Evolutionary conservation across 2,797 vertebrate species (phyloP).

Genomic region (Labeo calbasu): DNA sequence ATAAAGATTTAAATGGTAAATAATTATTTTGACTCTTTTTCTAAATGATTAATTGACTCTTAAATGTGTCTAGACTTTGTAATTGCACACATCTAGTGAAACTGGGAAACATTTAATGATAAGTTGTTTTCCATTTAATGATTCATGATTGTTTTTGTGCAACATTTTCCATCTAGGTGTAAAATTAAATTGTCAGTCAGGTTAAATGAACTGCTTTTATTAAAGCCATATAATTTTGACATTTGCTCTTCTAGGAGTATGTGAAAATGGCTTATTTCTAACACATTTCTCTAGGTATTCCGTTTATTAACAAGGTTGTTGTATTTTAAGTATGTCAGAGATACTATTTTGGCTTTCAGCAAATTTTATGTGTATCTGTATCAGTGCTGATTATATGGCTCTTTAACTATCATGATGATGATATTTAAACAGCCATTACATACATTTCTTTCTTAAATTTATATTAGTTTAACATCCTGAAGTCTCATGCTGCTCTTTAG

Average conservation of each 20-base stretch:
- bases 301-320: background rate
- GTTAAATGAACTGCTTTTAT: background rate
- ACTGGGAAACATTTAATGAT: background rate
- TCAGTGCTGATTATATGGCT: background rate
- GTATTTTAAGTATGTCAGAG: background rate
- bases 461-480: background rate
- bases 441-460: background rate
- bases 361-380: background rate
- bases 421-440: background rate
- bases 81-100: background rate
- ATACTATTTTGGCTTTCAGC: background rate
- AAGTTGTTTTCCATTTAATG: background rate
- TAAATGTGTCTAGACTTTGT: constrained; percentile 2
- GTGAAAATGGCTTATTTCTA: background rate
- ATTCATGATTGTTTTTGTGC: background rate
- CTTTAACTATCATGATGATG: background rate
- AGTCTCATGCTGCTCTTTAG: background rate
- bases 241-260: background rate
- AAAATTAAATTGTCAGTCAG: background rate
- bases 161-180: background rate
- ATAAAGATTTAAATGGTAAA: constrained; percentile 90
- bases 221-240: background rate
- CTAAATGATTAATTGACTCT: background rate
- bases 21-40: constrained; percentile 45
- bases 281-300: background rate